Evolutionary conservation across 2,113 vertebrate genomes (phyloP).

Genomic region (Albula goreensis): DNA sequence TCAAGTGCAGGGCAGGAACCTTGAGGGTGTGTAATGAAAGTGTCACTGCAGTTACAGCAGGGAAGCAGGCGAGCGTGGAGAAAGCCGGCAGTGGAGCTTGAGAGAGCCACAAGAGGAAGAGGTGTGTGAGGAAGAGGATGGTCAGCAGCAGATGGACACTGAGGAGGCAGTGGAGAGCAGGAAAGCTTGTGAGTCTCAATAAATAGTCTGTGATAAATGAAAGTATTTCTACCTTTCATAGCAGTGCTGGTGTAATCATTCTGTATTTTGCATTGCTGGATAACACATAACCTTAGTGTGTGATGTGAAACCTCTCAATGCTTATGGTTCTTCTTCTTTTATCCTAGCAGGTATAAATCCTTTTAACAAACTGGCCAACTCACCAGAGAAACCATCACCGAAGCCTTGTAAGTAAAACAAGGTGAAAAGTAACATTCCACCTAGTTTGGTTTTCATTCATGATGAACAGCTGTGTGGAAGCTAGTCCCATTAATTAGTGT

Average conservation of each 20-base stretch:
- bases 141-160: constrained; percentile 53
- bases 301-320: neutral
- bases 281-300: neutral
- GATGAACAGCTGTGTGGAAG: no score
- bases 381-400: constrained; percentile 56
- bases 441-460: no score
- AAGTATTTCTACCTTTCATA: no score
- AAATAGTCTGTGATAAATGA: no score
- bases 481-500: no score
- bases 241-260: no score
- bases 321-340: neutral
- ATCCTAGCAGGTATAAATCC: constrained; percentile 67
- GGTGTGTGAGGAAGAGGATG: constrained; percentile 55
- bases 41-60: constrained; percentile 56
- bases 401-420: constrained; percentile 74
- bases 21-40: neutral
- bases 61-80: constrained; percentile 52
- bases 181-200: constrained; percentile 62
- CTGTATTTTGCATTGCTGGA: no score
- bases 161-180: constrained; percentile 60
- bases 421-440: neutral
- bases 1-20: neutral
- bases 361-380: constrained; percentile 66
- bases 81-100: constrained; percentile 33
- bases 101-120: constrained; percentile 51